phyloP scores from a whole-genome alignment of 2,113 vertebrate species.

The Boleophthalmus pectinirostris region DNA sequence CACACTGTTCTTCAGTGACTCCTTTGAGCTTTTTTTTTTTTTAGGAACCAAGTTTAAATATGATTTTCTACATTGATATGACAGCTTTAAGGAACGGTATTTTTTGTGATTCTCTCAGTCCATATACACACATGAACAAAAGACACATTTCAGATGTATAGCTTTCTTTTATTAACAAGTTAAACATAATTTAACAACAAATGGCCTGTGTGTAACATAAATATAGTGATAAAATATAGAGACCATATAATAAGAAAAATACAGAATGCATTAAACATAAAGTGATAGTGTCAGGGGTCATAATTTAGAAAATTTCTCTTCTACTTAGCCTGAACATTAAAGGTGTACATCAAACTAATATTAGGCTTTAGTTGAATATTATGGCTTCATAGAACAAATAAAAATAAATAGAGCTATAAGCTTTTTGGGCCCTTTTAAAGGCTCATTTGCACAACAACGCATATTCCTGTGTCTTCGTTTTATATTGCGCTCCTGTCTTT shows the following conservation, averaged over 20 bases:
- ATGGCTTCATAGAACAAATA: not conserved
- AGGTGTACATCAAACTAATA: not conserved
- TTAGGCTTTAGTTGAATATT: not conserved
- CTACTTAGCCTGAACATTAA: not conserved
- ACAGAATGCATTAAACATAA: not conserved
- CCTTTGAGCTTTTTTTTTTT: not conserved
- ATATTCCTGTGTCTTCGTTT: constrained; percentile 31
- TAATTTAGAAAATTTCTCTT: not conserved
- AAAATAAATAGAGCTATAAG: not conserved
- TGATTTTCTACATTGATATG: not conserved
- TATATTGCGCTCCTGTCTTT: constrained; percentile 45
- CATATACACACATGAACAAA: not conserved
- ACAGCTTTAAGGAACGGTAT: not conserved
- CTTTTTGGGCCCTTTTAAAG: constrained; percentile 8
- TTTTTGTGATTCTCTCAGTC: not conserved
- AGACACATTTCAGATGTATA: not conserved
- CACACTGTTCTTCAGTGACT: not conserved
- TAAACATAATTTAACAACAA: not conserved
- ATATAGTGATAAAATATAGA: not conserved
- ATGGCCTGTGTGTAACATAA: not conserved
- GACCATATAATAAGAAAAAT: not conserved
- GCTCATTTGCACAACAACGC: constrained; percentile 44
- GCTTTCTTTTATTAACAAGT: not conserved
- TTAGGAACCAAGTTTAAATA: not conserved
- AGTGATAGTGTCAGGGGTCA: not conserved